phyloP scores from a whole-genome alignment of 2,797 vertebrate species.

The Cryptoblepharus egeriae region DNA sequence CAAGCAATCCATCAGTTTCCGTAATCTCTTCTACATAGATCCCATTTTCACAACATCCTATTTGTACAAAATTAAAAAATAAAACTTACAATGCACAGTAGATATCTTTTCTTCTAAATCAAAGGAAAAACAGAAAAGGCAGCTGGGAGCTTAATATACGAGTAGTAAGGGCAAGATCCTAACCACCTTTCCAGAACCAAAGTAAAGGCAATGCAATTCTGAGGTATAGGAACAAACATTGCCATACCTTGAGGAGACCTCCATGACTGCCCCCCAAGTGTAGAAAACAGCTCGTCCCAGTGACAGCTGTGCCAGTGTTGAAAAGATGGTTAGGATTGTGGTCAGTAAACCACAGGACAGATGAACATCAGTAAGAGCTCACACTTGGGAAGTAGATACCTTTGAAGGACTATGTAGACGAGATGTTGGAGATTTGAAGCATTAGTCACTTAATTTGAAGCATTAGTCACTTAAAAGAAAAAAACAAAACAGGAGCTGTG shows the following conservation, averaged over 20 bases:
- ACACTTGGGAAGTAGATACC: neutral
- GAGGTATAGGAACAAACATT: no score
- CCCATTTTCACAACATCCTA: conserved; percentile 52
- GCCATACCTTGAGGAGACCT: no score
- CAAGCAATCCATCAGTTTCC: conserved; percentile 22
- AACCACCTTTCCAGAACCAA: no score
- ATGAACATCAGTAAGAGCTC: neutral
- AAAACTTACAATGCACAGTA: conserved; percentile 23
- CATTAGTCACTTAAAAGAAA: neutral
- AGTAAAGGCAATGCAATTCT: no score
- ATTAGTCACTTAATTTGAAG: neutral
- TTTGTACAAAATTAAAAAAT: conserved; percentile 43
- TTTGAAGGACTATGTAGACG: neutral
- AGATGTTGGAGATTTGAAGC: neutral
- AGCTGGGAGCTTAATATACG: neutral
- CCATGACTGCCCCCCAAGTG: no score
- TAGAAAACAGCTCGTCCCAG: no score
- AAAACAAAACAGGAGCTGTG: no score
- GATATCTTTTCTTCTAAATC: neutral
- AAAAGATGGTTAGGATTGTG: no score
- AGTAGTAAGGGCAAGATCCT: no score
- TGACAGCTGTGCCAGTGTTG: no score
- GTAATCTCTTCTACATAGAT: neutral
- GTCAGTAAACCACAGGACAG: neutral
- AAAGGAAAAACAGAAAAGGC: conserved; percentile 1